Base-by-base conservation (phyloP, 1,140 invertebrate genomes). In the Lepeophtheirus salmonis region DNA sequence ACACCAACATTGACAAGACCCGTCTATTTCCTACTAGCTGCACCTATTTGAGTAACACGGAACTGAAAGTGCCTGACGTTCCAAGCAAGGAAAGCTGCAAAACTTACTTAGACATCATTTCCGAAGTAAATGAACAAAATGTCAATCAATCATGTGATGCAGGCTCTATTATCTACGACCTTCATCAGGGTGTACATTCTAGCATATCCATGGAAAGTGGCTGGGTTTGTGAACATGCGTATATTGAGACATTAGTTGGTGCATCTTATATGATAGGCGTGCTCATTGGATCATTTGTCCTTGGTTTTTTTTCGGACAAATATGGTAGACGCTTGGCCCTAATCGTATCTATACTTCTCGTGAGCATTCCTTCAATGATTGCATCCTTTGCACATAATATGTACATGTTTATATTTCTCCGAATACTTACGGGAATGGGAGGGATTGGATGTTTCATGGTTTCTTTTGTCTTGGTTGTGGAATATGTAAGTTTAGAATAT, bases 371-470 rank as follows among this genome's bases (percentile, higher is more conserved):
- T 18, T 20, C 20, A 6, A 24, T 48, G 14, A 25, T 57, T 16
- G 55, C 20, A 24, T 20, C 55, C 20, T 57, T 57, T 18, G 25
- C 26, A 16, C 23, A 17, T 12, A 30, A 57, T 48, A 14, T 25
- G 2, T 41, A 57, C 26, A 21, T 17, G 16, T 57, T 57, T 41
- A 16, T 20, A 2, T 57, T 57, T 23, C 26, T 57, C 55, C 55
- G 55, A 14, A 24, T 57, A 14, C 6, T 57, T 23, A 57, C 55
- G 2, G 59, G 59, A 13, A 54, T 61, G 16, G 59, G 59, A 2
- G 59, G 59, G 3, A 54, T 61, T n/a, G 59, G 59, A 12, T 53
- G 17, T 16, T 61, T 61, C 51, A 61, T 61, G 59, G 51, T 53
- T 20, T 52, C 17, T 6, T 61, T 61, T 54, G 59, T 61, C 6